Percentiles rank a stretch among this genome's conserved stretches.
phyloP scores from a whole-genome alignment of 2,888 invertebrate species.

The Scaptodrosophila latifasciaeformis region DNA sequence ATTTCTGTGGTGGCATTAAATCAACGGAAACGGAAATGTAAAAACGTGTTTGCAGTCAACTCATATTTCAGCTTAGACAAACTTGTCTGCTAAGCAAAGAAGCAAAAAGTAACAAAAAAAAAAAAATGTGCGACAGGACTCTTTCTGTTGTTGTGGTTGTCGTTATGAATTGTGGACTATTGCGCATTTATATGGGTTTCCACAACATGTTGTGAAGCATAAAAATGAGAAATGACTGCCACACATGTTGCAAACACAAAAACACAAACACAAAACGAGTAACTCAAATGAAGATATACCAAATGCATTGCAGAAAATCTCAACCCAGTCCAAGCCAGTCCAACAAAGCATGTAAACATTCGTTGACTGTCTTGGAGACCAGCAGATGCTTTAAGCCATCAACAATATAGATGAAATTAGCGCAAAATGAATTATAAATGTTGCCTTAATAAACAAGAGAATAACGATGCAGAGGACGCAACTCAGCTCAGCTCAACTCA shows the following conservation, averaged over 20 bases:
- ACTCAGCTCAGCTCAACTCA: too few species aligned
- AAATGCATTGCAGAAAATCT: slow-evolving; percentile 27
- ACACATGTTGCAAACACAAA: slow-evolving; percentile 50
- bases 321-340: not conserved
- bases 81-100: slow-evolving; percentile 18
- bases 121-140: not conserved
- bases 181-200: slow-evolving; percentile 60
- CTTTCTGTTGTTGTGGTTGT: slow-evolving; percentile 32
- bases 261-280: slow-evolving; percentile 2
- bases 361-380: slow-evolving; percentile 5
- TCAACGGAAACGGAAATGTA: slow-evolving; percentile 64
- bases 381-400: slow-evolving; percentile 28
- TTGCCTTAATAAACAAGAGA: slow-evolving; percentile 47
- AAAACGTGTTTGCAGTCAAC: slow-evolving; percentile 68
- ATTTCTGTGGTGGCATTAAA: slow-evolving; percentile 53
- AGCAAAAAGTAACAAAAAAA: slow-evolving; percentile 31
- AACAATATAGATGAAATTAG: slow-evolving; percentile 58
- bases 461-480: too few species aligned
- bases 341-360: slow-evolving; percentile 1
- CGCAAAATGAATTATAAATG: slow-evolving; percentile 66
- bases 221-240: slow-evolving; percentile 62
- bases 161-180: slow-evolving; percentile 43
- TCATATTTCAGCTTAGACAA: slow-evolving; percentile 67
- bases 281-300: not conserved
- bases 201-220: slow-evolving; percentile 56